phyloP scores from a whole-genome alignment of 1,140 invertebrate species.

The Atta texana region DNA sequence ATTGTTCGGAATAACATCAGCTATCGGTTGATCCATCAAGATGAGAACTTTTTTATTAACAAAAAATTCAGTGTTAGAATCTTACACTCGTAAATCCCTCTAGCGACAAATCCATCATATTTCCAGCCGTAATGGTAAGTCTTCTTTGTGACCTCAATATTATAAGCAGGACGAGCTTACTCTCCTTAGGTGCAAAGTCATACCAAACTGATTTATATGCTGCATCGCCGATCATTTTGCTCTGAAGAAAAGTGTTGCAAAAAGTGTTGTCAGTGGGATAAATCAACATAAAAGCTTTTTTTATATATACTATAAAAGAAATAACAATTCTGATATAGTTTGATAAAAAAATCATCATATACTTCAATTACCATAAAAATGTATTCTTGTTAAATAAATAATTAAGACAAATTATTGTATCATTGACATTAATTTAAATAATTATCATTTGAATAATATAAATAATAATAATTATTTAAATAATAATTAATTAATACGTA shows the following conservation, averaged over 20 bases:
- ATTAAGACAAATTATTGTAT: neutral
- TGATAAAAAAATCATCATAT: neutral
- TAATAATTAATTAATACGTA: neutral
- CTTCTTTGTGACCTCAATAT: slow-evolving; percentile 66
- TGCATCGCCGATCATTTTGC: slow-evolving; percentile 37
- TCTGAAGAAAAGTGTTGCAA: slow-evolving; percentile 54
- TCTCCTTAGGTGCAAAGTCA: slow-evolving; percentile 38
- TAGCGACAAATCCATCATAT: slow-evolving; percentile 64
- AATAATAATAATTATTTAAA: neutral
- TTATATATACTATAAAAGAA: neutral
- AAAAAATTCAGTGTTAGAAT: neutral
- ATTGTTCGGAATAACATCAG: neutral
- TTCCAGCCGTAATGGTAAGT: slow-evolving; percentile 65
- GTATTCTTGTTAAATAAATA: neutral
- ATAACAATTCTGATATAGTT: neutral
- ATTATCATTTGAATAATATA: neutral
- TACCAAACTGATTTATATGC: slow-evolving; percentile 65
- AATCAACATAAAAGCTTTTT: neutral
- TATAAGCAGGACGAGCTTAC: slow-evolving; percentile 54
- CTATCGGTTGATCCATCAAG: neutral
- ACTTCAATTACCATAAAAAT: slow-evolving; percentile 26
- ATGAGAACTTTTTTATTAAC: slow-evolving; percentile 4
- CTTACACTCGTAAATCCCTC: slow-evolving; percentile 66
- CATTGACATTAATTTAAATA: neutral
- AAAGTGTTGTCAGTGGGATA: neutral